Conservation (phyloP, 1,140 invertebrate species). For the Maniola jurtina region DNA sequence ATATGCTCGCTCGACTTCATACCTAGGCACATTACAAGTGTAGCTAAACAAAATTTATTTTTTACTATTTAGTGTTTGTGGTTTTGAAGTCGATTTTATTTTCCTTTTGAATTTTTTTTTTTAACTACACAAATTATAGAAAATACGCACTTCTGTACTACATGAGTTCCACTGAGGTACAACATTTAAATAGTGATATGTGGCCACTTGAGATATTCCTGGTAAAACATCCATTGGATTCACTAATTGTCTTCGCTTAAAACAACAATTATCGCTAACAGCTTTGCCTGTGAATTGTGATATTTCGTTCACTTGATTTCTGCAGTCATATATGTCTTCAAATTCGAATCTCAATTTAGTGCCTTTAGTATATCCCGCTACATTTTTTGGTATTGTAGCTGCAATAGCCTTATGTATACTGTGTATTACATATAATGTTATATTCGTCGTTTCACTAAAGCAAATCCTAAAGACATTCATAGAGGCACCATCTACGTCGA, state of each 20-base stretch:
- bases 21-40: no score
- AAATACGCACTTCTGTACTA: slow-evolving; percentile 37
- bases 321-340: slow-evolving; percentile 52
- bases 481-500: slow-evolving; percentile 35
- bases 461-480: slow-evolving; percentile 55
- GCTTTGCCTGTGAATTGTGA: slow-evolving; percentile 13
- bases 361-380: slow-evolving; percentile 31
- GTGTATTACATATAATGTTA: slow-evolving; percentile 49
- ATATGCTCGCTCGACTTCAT: no score
- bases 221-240: slow-evolving; percentile 50
- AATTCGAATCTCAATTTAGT: slow-evolving; percentile 36
- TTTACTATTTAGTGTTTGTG: no score
- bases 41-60: no score
- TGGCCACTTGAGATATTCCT: slow-evolving; percentile 45
- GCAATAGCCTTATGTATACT: slow-evolving; percentile 32
- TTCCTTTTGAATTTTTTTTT: no score
- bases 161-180: slow-evolving; percentile 67
- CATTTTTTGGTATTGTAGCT: slow-evolving; percentile 18
- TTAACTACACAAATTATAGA: not conserved
- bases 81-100: no score
- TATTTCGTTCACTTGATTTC: slow-evolving; percentile 40
- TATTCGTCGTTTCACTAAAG: slow-evolving; percentile 38
- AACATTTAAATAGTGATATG: slow-evolving; percentile 55
- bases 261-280: slow-evolving; percentile 45
- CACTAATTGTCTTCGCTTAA: slow-evolving; percentile 55